Evolutionary conservation across 2,888 invertebrate species (phyloP).

Genomic region (Cantharis flavilabris): DNA sequence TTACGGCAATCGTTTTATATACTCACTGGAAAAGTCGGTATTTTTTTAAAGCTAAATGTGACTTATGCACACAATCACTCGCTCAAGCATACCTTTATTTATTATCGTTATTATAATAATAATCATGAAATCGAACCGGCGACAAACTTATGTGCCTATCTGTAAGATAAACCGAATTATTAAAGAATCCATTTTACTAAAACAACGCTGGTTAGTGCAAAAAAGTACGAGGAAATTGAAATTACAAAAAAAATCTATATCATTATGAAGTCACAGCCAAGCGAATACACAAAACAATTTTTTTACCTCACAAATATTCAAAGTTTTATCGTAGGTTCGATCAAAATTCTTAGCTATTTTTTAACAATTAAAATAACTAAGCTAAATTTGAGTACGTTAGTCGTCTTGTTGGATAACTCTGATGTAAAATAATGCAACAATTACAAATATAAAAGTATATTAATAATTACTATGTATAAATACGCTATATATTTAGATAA

Average conservation of each 20-base stretch:
- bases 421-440: conserved; percentile 8
- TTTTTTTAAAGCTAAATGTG: neutral
- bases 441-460: conserved; percentile 19
- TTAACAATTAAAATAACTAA: conserved; percentile 27
- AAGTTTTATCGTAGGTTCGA: conserved; percentile 15
- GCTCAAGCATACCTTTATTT: neutral
- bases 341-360: conserved; percentile 18
- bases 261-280: neutral
- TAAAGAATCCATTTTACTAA: neutral
- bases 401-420: neutral
- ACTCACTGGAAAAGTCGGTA: neutral
- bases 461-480: conserved; percentile 12
- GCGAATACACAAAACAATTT: neutral
- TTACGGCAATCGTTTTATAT: neutral
- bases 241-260: neutral
- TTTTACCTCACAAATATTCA: conserved; percentile 10
- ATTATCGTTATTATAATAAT: neutral
- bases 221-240: neutral
- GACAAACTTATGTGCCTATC: neutral
- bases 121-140: neutral
- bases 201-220: neutral
- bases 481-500: neutral
- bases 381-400: conserved; percentile 21
- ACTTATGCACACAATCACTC: neutral
- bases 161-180: neutral